Evolutionary conservation across 2,797 vertebrate genomes (phyloP).

Genomic region (Platalea minor): DNA sequence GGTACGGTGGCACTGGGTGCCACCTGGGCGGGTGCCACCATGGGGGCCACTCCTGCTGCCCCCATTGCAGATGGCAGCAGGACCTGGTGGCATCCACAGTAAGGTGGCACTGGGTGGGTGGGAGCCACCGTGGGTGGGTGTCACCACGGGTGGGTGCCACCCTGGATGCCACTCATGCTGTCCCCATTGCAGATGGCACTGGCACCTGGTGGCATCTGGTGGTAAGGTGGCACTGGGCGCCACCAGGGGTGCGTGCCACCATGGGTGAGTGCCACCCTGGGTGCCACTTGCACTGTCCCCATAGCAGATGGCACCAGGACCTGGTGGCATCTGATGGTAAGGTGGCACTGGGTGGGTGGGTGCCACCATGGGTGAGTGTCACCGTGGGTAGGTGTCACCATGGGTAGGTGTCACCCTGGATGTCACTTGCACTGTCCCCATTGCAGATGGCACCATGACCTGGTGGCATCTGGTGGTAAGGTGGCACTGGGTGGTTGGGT

Average conservation of each 20-base stretch:
- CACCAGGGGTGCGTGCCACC: background rate
- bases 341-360: too few species aligned
- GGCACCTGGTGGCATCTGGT: background rate
- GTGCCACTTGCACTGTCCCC: too few species aligned
- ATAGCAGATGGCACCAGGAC: too few species aligned
- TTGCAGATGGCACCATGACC: background rate
- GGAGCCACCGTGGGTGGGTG: too few species aligned
- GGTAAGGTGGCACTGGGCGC: background rate
- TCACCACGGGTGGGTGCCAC: background rate
- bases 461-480: background rate
- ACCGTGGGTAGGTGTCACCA: too few species aligned
- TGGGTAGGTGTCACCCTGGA: background rate
- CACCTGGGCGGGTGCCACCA: background rate
- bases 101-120: background rate
- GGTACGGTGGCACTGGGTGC: background rate
- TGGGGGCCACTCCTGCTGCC: rapidly evolving
- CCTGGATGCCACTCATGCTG: background rate
- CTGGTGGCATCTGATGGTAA: too few species aligned
- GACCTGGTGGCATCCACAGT: background rate
- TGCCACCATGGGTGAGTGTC: too few species aligned
- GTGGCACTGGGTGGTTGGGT: background rate
- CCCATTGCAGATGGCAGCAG: background rate
- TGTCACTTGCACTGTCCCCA: rapidly evolving
- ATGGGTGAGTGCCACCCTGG: background rate
- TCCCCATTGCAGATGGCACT: background rate